Conservation (phyloP, 2,113 vertebrate genomes). For the Leptocoma aspasia region DNA sequence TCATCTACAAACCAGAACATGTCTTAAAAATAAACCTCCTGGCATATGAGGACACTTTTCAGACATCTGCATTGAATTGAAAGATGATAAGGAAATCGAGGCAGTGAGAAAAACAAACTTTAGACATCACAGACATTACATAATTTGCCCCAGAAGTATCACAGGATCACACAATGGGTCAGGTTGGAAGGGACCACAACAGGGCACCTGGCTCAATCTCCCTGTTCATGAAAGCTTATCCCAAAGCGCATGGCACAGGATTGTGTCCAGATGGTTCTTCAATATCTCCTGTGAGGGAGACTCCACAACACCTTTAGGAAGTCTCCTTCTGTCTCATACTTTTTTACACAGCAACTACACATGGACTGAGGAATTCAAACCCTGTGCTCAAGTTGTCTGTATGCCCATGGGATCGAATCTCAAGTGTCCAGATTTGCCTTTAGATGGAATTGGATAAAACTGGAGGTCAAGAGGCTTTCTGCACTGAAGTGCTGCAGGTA, state of each 20-base stretch:
- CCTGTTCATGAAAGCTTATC: not conserved
- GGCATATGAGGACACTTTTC: not conserved
- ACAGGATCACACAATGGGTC: not conserved
- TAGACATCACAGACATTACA: not conserved
- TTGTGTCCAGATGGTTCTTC: accelerated
- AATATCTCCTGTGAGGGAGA: not conserved
- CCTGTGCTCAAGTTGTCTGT: not conserved
- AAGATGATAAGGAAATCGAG: not conserved
- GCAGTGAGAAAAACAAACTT: not conserved
- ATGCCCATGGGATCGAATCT: not conserved
- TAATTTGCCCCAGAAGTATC: not conserved
- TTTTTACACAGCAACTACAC: not conserved
- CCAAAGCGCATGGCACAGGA: not conserved
- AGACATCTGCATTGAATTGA: not conserved
- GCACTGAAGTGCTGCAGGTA: not conserved
- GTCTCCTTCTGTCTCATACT: not conserved
- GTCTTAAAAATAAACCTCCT: not conserved
- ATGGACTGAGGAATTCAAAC: not conserved
- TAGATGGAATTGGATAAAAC: not conserved
- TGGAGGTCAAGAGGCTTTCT: not conserved
- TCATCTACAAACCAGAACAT: not conserved
- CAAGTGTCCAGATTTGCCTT: not conserved
- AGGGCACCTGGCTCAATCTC: not conserved
- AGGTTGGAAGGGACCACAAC: not conserved
- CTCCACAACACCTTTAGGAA: not conserved